Evolutionary conservation across 2,113 vertebrate genomes (phyloP).

Genomic region (Dipodomys stephensi): DNA sequence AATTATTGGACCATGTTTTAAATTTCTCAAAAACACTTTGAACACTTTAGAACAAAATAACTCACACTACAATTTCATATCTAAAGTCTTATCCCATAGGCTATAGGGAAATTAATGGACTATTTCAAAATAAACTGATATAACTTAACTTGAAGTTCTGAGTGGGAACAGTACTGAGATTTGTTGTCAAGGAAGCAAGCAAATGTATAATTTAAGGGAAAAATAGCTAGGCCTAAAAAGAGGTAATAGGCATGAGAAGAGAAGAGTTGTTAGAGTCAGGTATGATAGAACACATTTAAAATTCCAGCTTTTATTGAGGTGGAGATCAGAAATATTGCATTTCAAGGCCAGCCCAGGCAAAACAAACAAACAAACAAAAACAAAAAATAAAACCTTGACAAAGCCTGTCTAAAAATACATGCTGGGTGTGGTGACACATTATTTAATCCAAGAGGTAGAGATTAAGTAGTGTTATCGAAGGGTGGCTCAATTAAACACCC

Average conservation of each 20-base stretch:
- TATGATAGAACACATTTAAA: too few relatives aligned
- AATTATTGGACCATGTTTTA: neutral
- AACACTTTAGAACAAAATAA: neutral
- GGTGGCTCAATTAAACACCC: too few relatives aligned
- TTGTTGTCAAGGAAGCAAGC: neutral
- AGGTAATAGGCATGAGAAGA: neutral
- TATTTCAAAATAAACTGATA: constrained; percentile 13
- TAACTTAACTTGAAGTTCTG: neutral
- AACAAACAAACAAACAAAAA: too few relatives aligned
- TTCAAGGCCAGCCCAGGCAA: too few relatives aligned
- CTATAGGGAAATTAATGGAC: neutral
- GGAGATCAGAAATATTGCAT: too few relatives aligned
- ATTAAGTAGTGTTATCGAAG: too few relatives aligned
- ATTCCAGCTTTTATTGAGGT: too few relatives aligned
- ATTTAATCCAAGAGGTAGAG: too few relatives aligned
- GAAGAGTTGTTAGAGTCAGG: neutral
- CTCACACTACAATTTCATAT: too few relatives aligned
- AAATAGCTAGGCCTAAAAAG: neutral
- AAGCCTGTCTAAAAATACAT: too few relatives aligned
- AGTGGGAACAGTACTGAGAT: neutral
- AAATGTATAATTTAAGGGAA: neutral
- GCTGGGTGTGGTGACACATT: too few relatives aligned
- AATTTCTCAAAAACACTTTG: neutral
- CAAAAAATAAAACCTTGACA: too few relatives aligned
- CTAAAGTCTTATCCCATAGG: neutral